Conservation (phyloP, 2,888 invertebrate genomes). For the Euplexia lucipara region DNA sequence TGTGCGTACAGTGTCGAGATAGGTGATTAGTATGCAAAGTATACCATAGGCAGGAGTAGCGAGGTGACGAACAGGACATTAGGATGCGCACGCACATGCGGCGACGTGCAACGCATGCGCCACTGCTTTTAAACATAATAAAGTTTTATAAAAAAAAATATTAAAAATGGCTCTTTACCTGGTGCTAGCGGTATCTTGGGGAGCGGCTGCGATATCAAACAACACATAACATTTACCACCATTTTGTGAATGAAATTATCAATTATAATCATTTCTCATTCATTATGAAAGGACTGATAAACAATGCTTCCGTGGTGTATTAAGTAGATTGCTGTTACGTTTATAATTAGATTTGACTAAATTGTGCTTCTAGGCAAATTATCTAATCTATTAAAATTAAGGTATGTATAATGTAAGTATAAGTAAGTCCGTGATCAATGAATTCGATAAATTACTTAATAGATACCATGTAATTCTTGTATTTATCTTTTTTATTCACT, state of each 20-base stretch:
- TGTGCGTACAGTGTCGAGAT: conserved; percentile 62
- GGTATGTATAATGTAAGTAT: no score
- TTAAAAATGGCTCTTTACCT: conserved; percentile 71
- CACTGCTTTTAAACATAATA: conserved; percentile 66
- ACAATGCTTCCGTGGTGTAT: conserved; percentile 2
- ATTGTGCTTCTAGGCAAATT: neutral
- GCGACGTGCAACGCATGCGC: conserved; percentile 76
- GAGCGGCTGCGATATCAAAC: conserved; percentile 31
- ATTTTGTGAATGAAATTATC: conserved; percentile 61
- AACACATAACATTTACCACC: conserved; percentile 16
- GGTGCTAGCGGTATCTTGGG: conserved; percentile 50
- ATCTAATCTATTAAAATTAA: conserved; percentile 24
- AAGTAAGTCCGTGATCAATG: conserved; percentile 9
- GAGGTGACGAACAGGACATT: conserved; percentile 87
- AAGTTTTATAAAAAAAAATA: conserved; percentile 78
- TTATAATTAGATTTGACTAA: conserved; percentile 17
- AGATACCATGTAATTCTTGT: neutral
- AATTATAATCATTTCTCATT: conserved; percentile 20
- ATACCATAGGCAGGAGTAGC: conserved; percentile 72
- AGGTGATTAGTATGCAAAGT: conserved; percentile 85
- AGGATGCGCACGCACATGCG: conserved; percentile 78
- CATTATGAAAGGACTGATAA: conserved; percentile 48
- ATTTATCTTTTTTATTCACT: neutral
- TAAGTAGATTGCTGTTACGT: conserved; percentile 23
- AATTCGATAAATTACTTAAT: conserved; percentile 9